phyloP scores from a whole-genome alignment of 2,113 vertebrate species.

The Myodes glareolus region DNA sequence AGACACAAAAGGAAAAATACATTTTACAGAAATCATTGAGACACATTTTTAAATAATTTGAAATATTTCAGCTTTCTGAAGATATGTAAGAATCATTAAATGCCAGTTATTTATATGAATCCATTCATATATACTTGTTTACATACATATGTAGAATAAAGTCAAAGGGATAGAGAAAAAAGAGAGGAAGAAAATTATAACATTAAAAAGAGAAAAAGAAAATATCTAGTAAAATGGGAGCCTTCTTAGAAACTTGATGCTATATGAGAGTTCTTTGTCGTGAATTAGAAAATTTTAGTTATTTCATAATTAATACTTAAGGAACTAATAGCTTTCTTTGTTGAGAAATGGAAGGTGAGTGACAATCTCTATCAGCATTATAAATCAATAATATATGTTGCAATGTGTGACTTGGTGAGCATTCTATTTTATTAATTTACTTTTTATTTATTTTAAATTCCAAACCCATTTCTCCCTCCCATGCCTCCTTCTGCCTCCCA shows the following conservation, averaged over 20 bases:
- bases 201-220: neutral
- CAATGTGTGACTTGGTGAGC: neutral
- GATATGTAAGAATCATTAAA: too few relatives aligned
- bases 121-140: neutral
- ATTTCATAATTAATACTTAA: neutral
- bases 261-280: neutral
- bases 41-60: neutral
- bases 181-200: neutral
- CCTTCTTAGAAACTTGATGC: neutral
- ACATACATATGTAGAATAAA: neutral
- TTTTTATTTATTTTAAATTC: too few relatives aligned
- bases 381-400: neutral
- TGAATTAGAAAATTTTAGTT: neutral
- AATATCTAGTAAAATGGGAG: neutral
- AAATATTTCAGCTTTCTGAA: neutral
- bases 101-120: neutral
- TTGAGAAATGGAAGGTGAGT: neutral
- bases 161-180: neutral
- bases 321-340: neutral
- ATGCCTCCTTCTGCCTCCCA: too few relatives aligned
- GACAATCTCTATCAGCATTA: neutral
- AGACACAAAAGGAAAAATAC: neutral
- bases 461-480: too few relatives aligned
- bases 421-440: too few relatives aligned
- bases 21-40: neutral